Evolutionary conservation across 2,888 invertebrate genomes (phyloP), one percentile per base, ranked within the genome.

Genomic region (Scelioninae gen. 1): DNA sequence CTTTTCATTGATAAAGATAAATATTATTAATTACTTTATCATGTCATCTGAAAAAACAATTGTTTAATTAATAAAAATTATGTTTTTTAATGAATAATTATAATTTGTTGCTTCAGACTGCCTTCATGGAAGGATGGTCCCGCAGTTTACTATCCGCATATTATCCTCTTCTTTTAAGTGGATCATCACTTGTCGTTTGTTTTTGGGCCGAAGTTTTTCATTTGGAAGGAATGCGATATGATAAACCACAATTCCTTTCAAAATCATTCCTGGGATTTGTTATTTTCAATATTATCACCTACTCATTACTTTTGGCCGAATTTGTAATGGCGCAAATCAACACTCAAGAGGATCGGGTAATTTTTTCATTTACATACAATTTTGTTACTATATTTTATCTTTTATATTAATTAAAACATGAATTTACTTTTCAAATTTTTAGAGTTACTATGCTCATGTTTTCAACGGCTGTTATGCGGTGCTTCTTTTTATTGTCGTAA

Each of bases 181-280:
- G 97, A 65, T 96, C 97, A 0, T 98, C 98, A 0, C 94, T 98
- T 80, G 96, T 98, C 86, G 97, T 98, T 85, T 98, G 98, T 93
- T 97, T 97, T 92, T 98, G 98, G 98, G 98, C 98, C 47, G 98
- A 98, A 95, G 96, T 97, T 60, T 98, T 98, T 93, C 98, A 98
- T 92, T 93, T 98, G 69, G 95, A 96, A 84, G 96, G 97, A 90
- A 95, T 97, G 86, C 95, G 96, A 83, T 97, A 96, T 95, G 97
- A 98, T 92, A 95, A 96, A 87, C 96, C 97, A 47, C 95, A 97
- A 91, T 98, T 98, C 93, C 94, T 98, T 62, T 97, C 97, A 71
- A 98, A 98, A 93, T 97, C 97, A 60, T 97, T 97, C 92, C 94
- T 97, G 63, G 98, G 96, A 15, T 98, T 98, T 90, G 95, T 97